Base-by-base conservation (phyloP, 2,113 vertebrate genomes). In the Puffinus mauretanicus region DNA sequence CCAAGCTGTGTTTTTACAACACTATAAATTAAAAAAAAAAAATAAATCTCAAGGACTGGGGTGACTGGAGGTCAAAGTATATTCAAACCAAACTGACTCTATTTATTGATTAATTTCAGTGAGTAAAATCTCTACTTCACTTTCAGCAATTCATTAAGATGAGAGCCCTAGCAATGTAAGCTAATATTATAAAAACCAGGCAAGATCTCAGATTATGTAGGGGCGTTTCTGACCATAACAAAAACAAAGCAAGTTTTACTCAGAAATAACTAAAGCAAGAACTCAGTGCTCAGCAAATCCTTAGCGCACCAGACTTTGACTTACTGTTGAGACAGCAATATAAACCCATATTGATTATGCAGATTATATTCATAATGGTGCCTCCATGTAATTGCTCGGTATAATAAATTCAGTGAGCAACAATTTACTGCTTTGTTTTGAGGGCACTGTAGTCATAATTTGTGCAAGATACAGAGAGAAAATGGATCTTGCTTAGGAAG, bases 391-490 rank as follows among this genome's bases (percentile, higher is more conserved):
- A 92, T 79, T 86, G 34, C 16, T 88, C 34, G 38, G 22, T 82
- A n/a, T 40, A 92, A 94, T 85, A 92, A 82, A 92, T 76, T 73
- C 49, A 51, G 83, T 32, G 22, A 92, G 44, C 55, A 84, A 88
- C 52, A 88, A 86, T 92, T 79, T 71, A 67, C 21, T 86, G 57
- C 57, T 94, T 91, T 94, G 57, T 86, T 94, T 94, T 67, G 80
- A 94, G 60, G 60, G 36, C 38, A 69, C 61, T 42, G 19, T 26
- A 82, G 44, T 57, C 30, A 40, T 82, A 75, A 87, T 82, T 89
- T 57, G 78, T 79, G 30, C 67, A 84, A 86, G 27, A 88, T 32
- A 64, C 14, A 64, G 36, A 70, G 6, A 85, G n/a, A 81, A 96
- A 91, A 67, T 46, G 34, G 34, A 78, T 76, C 38, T 81, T 92